phyloP scores from a whole-genome alignment of 1,140 invertebrate species.

The Contarinia nasturtii region DNA sequence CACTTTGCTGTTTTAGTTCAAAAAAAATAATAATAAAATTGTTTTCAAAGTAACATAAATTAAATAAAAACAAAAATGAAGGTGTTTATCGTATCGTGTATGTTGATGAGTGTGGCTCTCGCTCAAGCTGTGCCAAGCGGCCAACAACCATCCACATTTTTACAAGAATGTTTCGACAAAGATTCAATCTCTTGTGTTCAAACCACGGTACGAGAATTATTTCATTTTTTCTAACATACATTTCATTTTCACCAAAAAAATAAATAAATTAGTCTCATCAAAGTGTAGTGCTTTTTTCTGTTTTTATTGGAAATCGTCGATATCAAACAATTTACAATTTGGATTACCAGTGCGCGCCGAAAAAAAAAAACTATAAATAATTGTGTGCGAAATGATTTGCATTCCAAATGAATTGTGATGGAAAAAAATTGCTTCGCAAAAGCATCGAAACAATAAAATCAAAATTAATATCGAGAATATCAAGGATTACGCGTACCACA shows the following conservation, averaged over 20 bases:
- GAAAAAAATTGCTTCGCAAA: too few relatives aligned
- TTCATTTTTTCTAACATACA: background rate
- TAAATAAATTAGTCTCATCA: slow-evolving; percentile 6
- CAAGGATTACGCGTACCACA: too few relatives aligned
- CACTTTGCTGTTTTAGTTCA: background rate
- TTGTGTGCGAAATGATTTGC: too few relatives aligned
- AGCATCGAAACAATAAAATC: too few relatives aligned
- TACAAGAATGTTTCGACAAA: slow-evolving; percentile 34
- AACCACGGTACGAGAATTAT: slow-evolving; percentile 26
- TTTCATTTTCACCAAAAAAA: background rate
- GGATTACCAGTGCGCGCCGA: background rate
- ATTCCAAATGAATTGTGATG: too few relatives aligned
- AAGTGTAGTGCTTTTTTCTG: slow-evolving; percentile 7
- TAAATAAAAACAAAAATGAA: slow-evolving; percentile 11
- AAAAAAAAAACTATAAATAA: too few relatives aligned
- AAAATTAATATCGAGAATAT: too few relatives aligned
- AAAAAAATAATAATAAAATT: background rate
- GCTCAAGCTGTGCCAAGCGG: background rate
- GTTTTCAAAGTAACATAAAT: slow-evolving; percentile 1
- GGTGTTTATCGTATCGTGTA: slow-evolving; percentile 16
- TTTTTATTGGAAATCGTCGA: too few relatives aligned
- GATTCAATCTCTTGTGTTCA: slow-evolving; percentile 48
- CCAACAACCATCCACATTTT: background rate
- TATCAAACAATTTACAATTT: background rate
- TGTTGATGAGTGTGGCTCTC: background rate